phyloP scores from a whole-genome alignment of 2,113 vertebrate species.

The Gorilla gorilla region DNA sequence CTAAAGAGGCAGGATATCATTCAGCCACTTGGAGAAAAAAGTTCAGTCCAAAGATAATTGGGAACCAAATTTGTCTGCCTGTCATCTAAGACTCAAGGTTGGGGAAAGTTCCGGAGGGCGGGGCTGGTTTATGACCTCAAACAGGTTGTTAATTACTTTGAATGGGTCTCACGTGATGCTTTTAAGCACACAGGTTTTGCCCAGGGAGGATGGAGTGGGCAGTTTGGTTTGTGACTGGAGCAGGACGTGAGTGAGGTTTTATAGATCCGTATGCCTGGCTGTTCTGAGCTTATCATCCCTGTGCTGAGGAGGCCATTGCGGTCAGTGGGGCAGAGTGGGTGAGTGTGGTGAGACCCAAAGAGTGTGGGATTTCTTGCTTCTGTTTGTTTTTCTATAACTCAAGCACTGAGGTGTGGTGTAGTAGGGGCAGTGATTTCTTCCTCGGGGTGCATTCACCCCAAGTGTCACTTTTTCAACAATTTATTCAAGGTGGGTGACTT shows the following conservation, averaged over 20 bases:
- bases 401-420: background rate
- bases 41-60: constrained; percentile 40
- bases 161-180: constrained; percentile 73
- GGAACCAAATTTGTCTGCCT: constrained; percentile 50
- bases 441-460: background rate
- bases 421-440: background rate
- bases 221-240: constrained; percentile 26
- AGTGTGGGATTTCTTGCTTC: background rate
- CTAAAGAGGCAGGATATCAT: constrained; percentile 66
- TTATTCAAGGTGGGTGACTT: background rate
- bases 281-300: constrained; percentile 41
- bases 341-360: background rate
- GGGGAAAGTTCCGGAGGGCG: constrained; percentile 62
- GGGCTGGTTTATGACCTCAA: constrained; percentile 58
- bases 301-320: background rate
- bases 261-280: constrained; percentile 61
- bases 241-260: constrained; percentile 70
- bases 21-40: background rate
- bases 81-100: constrained; percentile 71
- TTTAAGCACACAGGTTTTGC: constrained; percentile 61
- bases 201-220: constrained; percentile 62
- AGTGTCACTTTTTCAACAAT: background rate
- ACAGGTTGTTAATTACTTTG: constrained; percentile 73
- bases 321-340: background rate
- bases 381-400: background rate